Evolutionary conservation across 2,888 invertebrate species (phyloP).

Genomic region (Orthosia gracilis): DNA sequence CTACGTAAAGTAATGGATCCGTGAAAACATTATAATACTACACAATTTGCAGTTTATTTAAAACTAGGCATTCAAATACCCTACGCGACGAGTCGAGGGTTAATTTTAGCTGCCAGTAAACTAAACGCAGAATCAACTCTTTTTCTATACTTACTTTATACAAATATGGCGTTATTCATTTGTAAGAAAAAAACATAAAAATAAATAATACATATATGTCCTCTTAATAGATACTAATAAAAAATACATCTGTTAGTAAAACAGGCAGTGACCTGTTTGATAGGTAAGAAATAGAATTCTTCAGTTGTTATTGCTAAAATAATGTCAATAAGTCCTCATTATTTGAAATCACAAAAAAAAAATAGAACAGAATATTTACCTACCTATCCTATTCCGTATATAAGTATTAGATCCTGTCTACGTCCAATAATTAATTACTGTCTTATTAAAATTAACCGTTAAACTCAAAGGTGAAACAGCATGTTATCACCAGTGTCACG

Average conservation of each 20-base stretch:
- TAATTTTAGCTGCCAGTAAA: background rate
- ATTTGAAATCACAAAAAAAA: background rate
- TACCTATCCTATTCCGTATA: background rate
- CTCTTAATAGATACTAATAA: too few species aligned
- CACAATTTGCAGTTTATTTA: too few species aligned
- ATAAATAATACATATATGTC: too few species aligned
- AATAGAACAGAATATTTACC: background rate
- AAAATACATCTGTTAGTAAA: background rate
- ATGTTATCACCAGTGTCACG: slow-evolving; percentile 48
- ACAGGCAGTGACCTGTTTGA: background rate
- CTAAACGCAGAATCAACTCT: too few species aligned
- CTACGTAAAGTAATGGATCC: too few species aligned
- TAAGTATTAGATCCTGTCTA: background rate
- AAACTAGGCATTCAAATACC: too few species aligned
- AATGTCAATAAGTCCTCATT: background rate
- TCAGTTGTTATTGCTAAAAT: background rate
- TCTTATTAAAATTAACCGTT: slow-evolving; percentile 60
- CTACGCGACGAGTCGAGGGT: too few species aligned
- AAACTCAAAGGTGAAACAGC: slow-evolving; percentile 52
- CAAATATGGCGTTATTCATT: background rate
- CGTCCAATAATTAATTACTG: slow-evolving; percentile 40
- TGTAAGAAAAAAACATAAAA: too few species aligned
- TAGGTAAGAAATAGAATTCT: background rate
- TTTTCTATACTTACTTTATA: background rate
- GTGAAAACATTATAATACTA: too few species aligned